These are phyloP conservation scores for Coregonus sp. DNA, from an alignment of 2,797 vertebrate species.

Conservation along the genomic window DNA sequence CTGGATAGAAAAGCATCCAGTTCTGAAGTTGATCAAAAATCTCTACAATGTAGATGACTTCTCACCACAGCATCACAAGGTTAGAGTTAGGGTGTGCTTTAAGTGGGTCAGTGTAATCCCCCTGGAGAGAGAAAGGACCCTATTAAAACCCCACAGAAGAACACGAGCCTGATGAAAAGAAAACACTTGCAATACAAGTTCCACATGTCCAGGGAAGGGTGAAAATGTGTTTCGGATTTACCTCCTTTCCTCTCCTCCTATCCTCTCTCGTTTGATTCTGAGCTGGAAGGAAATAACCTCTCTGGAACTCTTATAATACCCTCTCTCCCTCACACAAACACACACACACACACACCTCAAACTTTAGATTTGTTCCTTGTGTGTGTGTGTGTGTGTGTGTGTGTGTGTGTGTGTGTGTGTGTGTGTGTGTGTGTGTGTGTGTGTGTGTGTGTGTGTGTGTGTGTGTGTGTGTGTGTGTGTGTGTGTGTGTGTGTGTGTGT, in stretches of 20 bases:
- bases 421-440: no score
- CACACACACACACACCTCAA: constrained; percentile 3
- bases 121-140: constrained; percentile 55
- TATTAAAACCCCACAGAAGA: constrained; percentile 53
- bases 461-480: constrained; percentile 13
- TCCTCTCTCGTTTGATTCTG: constrained; percentile 59
- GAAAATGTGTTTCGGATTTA: constrained; percentile 74
- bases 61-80: background rate
- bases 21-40: background rate
- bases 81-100: constrained; percentile 42
- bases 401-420: no score
- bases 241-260: constrained; percentile 42
- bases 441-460: background rate
- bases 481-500: constrained; percentile 13
- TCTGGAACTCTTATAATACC: constrained; percentile 61
- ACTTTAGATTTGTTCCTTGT: constrained; percentile 49
- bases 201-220: constrained; percentile 68
- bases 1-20: background rate
- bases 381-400: constrained; percentile 23
- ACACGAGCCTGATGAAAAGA: constrained; percentile 73
- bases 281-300: constrained; percentile 63
- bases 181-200: constrained; percentile 66
- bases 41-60: background rate
- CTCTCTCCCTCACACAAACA: constrained; percentile 19
- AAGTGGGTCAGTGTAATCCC: constrained; percentile 57